Conservation (phyloP, 2,888 invertebrate species). For the Actias luna region DNA sequence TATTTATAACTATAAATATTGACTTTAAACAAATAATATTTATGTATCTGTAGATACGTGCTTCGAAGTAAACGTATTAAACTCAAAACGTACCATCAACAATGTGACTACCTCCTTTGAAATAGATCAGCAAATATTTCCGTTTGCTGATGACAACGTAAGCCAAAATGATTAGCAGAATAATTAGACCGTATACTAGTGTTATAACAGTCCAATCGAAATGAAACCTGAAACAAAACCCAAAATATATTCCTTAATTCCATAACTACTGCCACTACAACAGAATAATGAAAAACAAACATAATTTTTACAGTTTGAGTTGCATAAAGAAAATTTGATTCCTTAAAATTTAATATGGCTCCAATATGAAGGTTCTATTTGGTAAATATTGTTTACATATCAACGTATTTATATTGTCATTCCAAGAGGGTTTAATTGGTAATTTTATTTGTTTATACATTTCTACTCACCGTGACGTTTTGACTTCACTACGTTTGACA, state of each 20-base stretch:
- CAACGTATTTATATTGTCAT: too few relatives aligned
- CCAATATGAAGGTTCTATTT: too few relatives aligned
- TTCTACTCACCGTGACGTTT: background rate
- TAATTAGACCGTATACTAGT: background rate
- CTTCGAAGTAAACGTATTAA: background rate
- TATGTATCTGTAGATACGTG: too few relatives aligned
- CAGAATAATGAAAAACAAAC: too few relatives aligned
- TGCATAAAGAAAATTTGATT: too few relatives aligned
- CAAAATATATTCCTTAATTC: background rate
- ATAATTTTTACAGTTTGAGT: too few relatives aligned
- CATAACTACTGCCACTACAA: background rate
- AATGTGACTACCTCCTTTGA: slow-evolving; percentile 30
- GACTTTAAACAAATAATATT: too few relatives aligned
- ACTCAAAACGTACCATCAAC: slow-evolving; percentile 27
- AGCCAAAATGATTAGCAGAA: background rate
- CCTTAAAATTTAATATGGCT: too few relatives aligned
- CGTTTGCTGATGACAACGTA: slow-evolving; percentile 8
- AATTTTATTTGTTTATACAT: background rate
- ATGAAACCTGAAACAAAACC: background rate
- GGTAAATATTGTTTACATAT: too few relatives aligned
- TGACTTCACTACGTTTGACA: background rate
- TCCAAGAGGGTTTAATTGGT: too few relatives aligned
- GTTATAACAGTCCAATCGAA: background rate
- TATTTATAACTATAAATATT: too few relatives aligned
- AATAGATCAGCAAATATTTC: slow-evolving; percentile 21